Conservation (phyloP, 2,113 vertebrate species). For the Thryonomys swinderianus region DNA sequence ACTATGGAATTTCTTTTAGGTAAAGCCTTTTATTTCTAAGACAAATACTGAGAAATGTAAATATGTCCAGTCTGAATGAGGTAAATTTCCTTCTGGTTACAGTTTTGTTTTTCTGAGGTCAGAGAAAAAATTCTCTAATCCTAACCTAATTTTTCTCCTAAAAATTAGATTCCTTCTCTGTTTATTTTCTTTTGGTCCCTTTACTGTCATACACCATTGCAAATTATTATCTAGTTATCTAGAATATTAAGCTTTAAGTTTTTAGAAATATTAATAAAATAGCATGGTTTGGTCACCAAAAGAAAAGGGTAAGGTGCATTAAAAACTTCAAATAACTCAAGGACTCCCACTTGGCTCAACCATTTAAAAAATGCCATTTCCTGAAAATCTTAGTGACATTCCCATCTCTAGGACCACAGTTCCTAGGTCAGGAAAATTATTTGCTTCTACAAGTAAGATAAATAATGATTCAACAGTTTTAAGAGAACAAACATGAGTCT, state of each 20-base stretch:
- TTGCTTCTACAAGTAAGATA: neutral
- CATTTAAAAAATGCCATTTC: neutral
- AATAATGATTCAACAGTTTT: neutral
- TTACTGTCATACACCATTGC: neutral
- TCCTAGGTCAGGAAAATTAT: neutral
- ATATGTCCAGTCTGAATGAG: neutral
- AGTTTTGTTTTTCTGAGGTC: no score
- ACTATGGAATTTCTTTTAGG: neutral
- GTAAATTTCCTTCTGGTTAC: no score
- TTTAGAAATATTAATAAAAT: neutral
- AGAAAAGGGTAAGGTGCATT: neutral
- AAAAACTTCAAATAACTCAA: constrained; percentile 49
- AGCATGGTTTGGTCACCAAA: neutral
- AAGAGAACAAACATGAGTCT: neutral
- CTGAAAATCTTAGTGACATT: neutral
- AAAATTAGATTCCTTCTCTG: neutral
- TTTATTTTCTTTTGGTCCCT: neutral
- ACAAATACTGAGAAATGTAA: neutral
- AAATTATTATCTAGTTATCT: neutral
- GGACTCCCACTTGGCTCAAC: constrained; percentile 12
- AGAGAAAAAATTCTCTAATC: neutral
- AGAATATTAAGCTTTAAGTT: neutral
- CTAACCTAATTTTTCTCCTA: neutral
- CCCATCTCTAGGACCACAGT: neutral
- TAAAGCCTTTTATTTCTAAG: neutral